phyloP scores from a whole-genome alignment of 2,113 vertebrate species.

The Muscicapa adusta region DNA sequence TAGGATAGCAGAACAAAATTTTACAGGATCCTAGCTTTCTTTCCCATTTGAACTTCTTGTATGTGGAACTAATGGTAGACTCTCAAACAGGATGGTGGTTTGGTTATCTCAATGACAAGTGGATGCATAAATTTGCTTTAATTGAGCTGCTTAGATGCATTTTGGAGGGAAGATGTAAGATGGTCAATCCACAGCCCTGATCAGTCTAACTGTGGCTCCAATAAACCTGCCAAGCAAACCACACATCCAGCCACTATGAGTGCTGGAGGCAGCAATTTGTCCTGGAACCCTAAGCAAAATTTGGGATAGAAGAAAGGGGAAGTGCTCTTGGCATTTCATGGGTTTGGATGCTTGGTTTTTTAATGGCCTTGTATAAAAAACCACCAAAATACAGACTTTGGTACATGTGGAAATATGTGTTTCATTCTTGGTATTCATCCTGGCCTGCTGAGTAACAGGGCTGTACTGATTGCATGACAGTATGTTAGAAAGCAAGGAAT shows the following conservation, averaged over 20 bases:
- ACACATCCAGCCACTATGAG: background rate
- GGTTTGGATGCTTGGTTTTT: background rate
- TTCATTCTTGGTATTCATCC: background rate
- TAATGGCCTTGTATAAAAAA: background rate
- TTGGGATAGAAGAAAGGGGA: background rate
- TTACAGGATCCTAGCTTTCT: background rate
- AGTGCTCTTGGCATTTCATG: background rate
- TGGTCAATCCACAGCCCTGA: background rate
- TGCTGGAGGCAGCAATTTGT: background rate
- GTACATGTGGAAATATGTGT: background rate
- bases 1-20: background rate
- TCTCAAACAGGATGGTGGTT: background rate
- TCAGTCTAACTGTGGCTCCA: background rate
- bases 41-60: background rate
- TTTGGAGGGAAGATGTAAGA: background rate
- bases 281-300: background rate
- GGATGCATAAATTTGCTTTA: background rate
- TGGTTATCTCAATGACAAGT: background rate
- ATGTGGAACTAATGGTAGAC: background rate
- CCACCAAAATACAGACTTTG: background rate
- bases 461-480: background rate
- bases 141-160: background rate
- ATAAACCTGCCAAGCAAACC: background rate
- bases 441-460: background rate
- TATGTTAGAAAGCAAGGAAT: slow-evolving; percentile 4